These are phyloP conservation scores for Bos taurus DNA, from an alignment of 2,113 vertebrate species.

Conservation along the genomic window ARS-UCD2.0 NC_037343.1:77127501-77128000, in stretches of 20 bases:
- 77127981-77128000: neutral
- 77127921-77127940: neutral
- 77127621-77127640: neutral
- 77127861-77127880: neutral
- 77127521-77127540: neutral
- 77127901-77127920: neutral
- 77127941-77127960: constrained; percentile 29
- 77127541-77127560: neutral
- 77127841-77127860: neutral
- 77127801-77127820: neutral
- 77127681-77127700: neutral
- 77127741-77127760: neutral
- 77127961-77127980: constrained; percentile 7
- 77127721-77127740: neutral
- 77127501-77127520: neutral
- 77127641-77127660: neutral
- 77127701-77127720: neutral
- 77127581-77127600: neutral
- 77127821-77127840: neutral
- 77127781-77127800: neutral
- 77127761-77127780: neutral
- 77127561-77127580: neutral
- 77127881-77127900: neutral
- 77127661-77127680: neutral
- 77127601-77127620: neutral